These are phyloP conservation scores for Thryonomys swinderianus DNA, from an alignment of 2,113 vertebrate species.

Conservation along the genomic window DNA sequence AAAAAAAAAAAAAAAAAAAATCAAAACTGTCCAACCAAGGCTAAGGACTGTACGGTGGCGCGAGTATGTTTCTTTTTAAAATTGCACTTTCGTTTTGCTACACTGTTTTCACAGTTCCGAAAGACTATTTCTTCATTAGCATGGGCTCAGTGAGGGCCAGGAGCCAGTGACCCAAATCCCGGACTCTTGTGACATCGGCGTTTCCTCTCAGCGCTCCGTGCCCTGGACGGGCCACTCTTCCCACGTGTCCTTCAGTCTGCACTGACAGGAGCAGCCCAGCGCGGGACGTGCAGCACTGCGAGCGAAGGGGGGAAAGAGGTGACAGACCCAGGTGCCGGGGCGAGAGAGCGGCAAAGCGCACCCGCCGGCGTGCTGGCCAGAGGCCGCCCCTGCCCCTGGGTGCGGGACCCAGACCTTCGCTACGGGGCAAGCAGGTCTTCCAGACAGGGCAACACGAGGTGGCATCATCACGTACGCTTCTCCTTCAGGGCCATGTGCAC, in stretches of 20 bases:
- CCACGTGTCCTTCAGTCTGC: not conserved
- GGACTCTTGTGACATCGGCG: not conserved
- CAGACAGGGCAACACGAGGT: not conserved
- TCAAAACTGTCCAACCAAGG: not conserved
- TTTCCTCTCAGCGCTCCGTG: not conserved
- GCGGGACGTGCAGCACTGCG: not conserved
- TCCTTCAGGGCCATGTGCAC: not conserved
- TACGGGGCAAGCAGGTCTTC: not conserved
- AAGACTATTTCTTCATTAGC: not conserved
- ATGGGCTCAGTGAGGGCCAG: not conserved
- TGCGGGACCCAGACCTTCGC: not conserved
- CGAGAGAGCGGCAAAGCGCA: not conserved
- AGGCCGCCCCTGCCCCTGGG: not conserved
- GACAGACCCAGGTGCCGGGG: not conserved
- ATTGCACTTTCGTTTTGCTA: not conserved
- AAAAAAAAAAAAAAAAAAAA: no score
- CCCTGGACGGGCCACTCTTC: not conserved
- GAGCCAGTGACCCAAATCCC: not conserved
- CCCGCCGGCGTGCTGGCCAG: not conserved
- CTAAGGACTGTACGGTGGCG: not conserved
- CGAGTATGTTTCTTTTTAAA: not conserved
- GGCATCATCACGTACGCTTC: no score
- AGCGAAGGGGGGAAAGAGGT: not conserved
- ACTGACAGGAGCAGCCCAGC: not conserved
- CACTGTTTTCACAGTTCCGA: not conserved